Percentiles rank a stretch among this genome's conserved stretches.
Evolutionary conservation across 2,888 invertebrate genomes (phyloP).

Genomic region (Dryococelus australis): DNA sequence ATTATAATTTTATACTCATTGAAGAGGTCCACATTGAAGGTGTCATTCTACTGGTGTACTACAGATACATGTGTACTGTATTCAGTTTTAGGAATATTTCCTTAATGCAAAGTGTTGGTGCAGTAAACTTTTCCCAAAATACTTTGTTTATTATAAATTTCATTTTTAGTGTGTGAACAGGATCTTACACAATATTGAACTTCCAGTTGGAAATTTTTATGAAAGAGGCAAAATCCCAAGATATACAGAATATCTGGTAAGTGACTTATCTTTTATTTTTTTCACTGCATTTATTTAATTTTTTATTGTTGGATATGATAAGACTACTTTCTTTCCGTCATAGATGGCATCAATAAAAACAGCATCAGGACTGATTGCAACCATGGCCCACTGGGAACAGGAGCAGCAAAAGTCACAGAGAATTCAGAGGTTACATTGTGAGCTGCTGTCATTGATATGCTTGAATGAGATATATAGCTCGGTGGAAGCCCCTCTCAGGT

Average conservation of each 20-base stretch:
- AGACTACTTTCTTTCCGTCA: neutral
- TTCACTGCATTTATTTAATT: neutral
- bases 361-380: neutral
- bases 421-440: neutral
- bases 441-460: neutral
- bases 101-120: too few relatives aligned
- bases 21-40: too few relatives aligned
- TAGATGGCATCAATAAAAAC: neutral
- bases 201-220: neutral
- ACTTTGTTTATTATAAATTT: neutral
- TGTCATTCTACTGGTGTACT: too few relatives aligned
- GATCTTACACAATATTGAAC: neutral
- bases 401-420: neutral
- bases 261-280: neutral
- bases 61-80: too few relatives aligned
- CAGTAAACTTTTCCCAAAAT: too few relatives aligned
- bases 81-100: too few relatives aligned
- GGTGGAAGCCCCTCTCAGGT: neutral
- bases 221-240: neutral
- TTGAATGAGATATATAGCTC: neutral
- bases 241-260: neutral
- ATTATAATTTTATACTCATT: too few relatives aligned
- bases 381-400: neutral
- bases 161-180: neutral
- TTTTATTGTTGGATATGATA: neutral